phyloP scores from a whole-genome alignment of 2,113 vertebrate genomes.

The Gracilinanus agilis region DNA sequence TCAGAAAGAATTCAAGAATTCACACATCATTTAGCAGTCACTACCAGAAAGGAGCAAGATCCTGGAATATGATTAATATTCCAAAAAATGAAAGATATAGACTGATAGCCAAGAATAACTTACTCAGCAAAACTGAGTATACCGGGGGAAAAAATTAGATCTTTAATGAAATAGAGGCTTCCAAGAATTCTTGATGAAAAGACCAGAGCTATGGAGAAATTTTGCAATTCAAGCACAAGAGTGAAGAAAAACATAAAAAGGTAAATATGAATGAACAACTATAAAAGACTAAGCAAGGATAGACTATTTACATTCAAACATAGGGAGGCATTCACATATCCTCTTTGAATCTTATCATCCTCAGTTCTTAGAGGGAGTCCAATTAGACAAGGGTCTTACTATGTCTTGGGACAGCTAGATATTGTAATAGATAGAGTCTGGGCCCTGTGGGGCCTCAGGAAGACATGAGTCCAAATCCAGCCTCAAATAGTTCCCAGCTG shows the following conservation, averaged over 20 bases:
- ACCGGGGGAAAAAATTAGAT: neutral
- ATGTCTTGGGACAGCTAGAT: neutral
- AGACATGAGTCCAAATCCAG: neutral
- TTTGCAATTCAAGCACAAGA: neutral
- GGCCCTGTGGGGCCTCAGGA: neutral
- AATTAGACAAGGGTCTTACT: neutral
- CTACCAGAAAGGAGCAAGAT: neutral
- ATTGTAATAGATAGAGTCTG: neutral
- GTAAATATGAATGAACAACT: neutral
- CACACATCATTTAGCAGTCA: neutral
- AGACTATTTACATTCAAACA: neutral
- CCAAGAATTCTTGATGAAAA: neutral
- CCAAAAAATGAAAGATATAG: neutral
- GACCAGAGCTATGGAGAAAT: neutral
- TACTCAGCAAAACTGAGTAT: neutral
- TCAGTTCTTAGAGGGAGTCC: neutral
- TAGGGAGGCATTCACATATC: neutral
- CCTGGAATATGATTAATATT: neutral
- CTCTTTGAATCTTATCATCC: neutral
- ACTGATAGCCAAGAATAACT: neutral
- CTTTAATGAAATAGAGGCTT: neutral
- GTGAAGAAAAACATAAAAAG: neutral
- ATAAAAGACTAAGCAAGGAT: neutral
- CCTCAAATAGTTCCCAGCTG: neutral
- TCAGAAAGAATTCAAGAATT: neutral